phyloP scores from a whole-genome alignment of 2,113 vertebrate species.

The Nannobrachium achirus region DNA sequence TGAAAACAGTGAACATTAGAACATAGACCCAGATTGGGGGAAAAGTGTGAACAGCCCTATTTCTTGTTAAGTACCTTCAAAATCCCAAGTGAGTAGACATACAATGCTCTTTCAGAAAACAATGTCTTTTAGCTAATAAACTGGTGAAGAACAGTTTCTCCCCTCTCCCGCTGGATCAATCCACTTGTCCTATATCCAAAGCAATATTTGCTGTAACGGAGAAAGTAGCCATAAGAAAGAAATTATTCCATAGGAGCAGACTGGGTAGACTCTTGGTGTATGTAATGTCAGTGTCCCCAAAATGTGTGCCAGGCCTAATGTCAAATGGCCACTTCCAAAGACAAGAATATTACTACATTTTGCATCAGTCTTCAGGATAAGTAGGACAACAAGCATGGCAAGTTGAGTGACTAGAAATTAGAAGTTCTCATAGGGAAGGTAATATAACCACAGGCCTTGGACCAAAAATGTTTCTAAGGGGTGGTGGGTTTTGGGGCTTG shows the following conservation, averaged over 20 bases:
- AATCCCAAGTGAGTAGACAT: conserved; percentile 62
- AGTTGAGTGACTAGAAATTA: conserved; percentile 60
- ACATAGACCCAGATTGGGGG: conserved; percentile 48
- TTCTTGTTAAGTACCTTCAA: conserved; percentile 66
- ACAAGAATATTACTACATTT: conserved; percentile 40
- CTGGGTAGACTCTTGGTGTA: conserved; percentile 45
- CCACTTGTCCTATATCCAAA: conserved; percentile 45
- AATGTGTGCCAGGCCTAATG: conserved; percentile 46
- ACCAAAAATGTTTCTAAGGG: conserved; percentile 45
- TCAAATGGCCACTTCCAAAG: conserved; percentile 51
- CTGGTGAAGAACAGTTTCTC: conserved; percentile 48
- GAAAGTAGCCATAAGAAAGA: conserved; percentile 62
- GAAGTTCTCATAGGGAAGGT: conserved; percentile 49
- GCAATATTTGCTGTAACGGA: conserved; percentile 50
- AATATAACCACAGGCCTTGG: conserved; percentile 66
- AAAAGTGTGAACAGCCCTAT: conserved; percentile 59
- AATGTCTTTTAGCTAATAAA: conserved; percentile 54
- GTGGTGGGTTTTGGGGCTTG: conserved; percentile 32
- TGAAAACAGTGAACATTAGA: conserved; percentile 68
- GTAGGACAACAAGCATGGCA: conserved; percentile 59
- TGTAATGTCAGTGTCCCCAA: conserved; percentile 52
- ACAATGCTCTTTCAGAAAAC: conserved; percentile 49
- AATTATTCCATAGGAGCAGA: conserved; percentile 66
- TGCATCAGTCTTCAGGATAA: conserved; percentile 64
- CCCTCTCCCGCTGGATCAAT: conserved; percentile 53